phyloP scores from a whole-genome alignment of 92 coral and sea anemone species.

The Epizoanthus rinbou region DNA sequence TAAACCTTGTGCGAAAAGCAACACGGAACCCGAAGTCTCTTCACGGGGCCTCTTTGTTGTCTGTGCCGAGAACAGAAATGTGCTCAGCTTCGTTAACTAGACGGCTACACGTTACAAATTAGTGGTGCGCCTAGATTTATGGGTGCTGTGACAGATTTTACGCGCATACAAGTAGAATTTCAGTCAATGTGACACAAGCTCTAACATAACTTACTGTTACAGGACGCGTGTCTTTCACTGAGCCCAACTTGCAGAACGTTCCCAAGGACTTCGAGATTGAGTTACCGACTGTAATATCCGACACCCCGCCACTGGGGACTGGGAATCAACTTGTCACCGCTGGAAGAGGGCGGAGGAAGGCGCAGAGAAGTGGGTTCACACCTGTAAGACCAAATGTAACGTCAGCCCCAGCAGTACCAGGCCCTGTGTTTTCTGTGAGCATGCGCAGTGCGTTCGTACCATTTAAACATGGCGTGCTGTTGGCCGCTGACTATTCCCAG shows the following conservation, averaged over 20 bases:
- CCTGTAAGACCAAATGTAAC: slow-evolving; percentile 34
- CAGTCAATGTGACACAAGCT: no score
- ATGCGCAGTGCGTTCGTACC: slow-evolving; percentile 98
- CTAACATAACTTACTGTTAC: neutral
- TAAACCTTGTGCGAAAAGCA: no score
- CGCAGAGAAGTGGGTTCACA: slow-evolving; percentile 37
- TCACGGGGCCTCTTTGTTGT: no score
- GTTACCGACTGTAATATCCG: slow-evolving; percentile 80
- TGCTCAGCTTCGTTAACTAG: no score
- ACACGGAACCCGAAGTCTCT: no score
- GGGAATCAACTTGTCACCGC: slow-evolving; percentile 33
- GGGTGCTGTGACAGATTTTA: no score
- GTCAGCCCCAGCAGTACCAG: slow-evolving; percentile 20
- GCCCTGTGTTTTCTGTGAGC: slow-evolving; percentile 84
- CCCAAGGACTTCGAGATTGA: slow-evolving; percentile 92
- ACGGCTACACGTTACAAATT: no score
- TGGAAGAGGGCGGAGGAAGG: slow-evolving; percentile 57
- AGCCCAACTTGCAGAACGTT: slow-evolving; percentile 97
- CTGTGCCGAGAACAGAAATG: no score
- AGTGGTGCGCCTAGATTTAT: no score
- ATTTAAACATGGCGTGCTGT: slow-evolving; percentile 71
- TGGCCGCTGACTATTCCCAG: slow-evolving; percentile 99
- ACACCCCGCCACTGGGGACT: slow-evolving; percentile 83
- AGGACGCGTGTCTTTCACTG: slow-evolving; percentile 93
- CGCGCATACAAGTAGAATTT: no score